Percentiles rank a stretch among this genome's conserved stretches.
Evolutionary conservation across 1,140 invertebrate genomes (phyloP).

Genomic region (Euura lappo): DNA sequence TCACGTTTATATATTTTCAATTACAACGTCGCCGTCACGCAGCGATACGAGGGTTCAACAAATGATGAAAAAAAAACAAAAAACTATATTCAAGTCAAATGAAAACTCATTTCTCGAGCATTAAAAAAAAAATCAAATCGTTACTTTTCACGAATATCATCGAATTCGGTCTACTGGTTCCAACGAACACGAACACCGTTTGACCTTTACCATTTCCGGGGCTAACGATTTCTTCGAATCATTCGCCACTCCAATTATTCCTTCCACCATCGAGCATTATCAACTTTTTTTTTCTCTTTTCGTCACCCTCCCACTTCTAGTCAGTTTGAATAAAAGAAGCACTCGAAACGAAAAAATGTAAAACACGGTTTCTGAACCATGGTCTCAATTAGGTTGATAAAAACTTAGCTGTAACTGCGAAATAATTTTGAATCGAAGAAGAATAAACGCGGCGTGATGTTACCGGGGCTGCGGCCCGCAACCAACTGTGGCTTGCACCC

Average conservation of each 20-base stretch:
- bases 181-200: constrained; percentile 10
- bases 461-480: constrained; percentile 47
- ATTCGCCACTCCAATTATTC: too few species aligned
- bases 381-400: too few species aligned
- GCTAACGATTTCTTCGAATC: too few species aligned
- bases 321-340: too few species aligned
- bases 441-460: constrained; percentile 24
- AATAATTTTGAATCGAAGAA: too few species aligned
- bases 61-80: neutral
- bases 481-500: constrained; percentile 50
- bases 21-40: neutral
- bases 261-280: too few species aligned
- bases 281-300: too few species aligned
- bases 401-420: too few species aligned
- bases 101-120: neutral
- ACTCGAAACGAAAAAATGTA: too few species aligned
- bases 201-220: constrained; percentile 19
- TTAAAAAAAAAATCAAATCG: neutral
- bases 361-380: too few species aligned
- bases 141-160: neutral
- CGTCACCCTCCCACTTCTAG: too few species aligned
- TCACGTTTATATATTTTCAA: neutral
- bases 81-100: neutral
- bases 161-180: neutral
- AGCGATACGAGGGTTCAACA: neutral